A percentile compares a stretch with the other conserved stretches of the same genome.
Evolutionary conservation across 1,140 invertebrate species (phyloP).

Genomic region (Pseudobourletiella spinata): DNA sequence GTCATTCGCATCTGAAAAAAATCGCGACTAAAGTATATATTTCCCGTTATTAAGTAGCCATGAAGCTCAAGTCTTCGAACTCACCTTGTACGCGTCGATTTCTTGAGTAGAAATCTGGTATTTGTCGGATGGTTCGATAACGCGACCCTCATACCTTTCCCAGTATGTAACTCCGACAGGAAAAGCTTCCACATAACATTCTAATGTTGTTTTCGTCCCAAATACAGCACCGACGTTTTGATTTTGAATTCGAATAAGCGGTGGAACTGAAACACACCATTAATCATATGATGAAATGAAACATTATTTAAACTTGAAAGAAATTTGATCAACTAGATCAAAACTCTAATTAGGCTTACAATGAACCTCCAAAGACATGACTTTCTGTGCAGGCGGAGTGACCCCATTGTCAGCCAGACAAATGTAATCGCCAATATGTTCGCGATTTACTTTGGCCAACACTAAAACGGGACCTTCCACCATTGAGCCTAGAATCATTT

Average conservation of each 20-base stretch:
- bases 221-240: conserved; percentile 53
- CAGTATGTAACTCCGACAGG: conserved; percentile 77
- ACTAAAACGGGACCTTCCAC: conserved; percentile 63
- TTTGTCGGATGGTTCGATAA: conserved; percentile 59
- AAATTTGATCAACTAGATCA: neutral
- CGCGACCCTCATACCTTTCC: conserved; percentile 66
- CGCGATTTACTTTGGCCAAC: conserved; percentile 67
- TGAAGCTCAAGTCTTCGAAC: neutral
- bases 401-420: conserved; percentile 83
- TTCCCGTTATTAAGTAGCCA: too few relatives aligned
- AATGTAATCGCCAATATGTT: conserved; percentile 66
- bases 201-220: conserved; percentile 52
- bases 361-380: conserved; percentile 70
- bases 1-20: conserved; percentile 49
- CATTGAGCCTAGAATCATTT: conserved; percentile 50
- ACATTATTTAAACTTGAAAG: neutral
- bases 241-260: conserved; percentile 66
- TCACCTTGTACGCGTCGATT: conserved; percentile 48
- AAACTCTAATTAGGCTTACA: conserved; percentile 55
- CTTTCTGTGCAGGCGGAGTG: conserved; percentile 67
- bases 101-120: conserved; percentile 55
- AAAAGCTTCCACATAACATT: conserved; percentile 78
- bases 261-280: conserved; percentile 53
- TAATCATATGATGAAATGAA: neutral
- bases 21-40: too few relatives aligned